A percentile compares a stretch with the other conserved stretches of the same genome.
phyloP scores from a whole-genome alignment of 2,888 invertebrate genomes.

The Ditylenchus weischeri region DNA sequence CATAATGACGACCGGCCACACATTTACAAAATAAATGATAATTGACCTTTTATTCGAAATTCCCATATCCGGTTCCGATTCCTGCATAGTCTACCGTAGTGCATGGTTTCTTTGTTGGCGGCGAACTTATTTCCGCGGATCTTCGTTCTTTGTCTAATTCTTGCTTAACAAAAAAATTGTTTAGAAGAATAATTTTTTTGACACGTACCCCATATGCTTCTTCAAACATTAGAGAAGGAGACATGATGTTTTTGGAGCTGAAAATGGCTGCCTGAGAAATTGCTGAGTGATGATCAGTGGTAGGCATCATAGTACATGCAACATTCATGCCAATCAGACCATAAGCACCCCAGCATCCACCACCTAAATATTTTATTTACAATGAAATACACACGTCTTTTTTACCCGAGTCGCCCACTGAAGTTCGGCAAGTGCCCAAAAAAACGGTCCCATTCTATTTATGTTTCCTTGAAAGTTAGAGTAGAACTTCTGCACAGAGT shows the following conservation, averaged over 20 bases:
- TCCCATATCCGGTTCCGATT: constrained; percentile 21
- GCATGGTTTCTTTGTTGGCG: constrained; percentile 30
- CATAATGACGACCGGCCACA: too few relatives aligned
- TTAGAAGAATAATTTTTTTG: constrained; percentile 35
- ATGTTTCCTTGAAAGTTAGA: constrained; percentile 22
- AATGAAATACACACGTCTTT: constrained; percentile 32
- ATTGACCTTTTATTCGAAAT: neutral
- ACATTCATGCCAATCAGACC: constrained; percentile 36
- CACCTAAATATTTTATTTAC: constrained; percentile 38
- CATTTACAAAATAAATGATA: too few relatives aligned
- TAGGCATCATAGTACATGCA: constrained; percentile 35
- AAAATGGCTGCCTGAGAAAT: constrained; percentile 36
- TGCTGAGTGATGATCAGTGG: constrained; percentile 24
- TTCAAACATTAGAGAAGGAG: constrained; percentile 28
- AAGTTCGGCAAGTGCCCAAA: constrained; percentile 32
- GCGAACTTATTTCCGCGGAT: constrained; percentile 29
- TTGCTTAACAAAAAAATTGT: constrained; percentile 36
- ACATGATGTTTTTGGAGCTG: constrained; percentile 33
- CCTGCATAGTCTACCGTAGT: constrained; percentile 33
- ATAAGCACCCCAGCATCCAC: constrained; percentile 30
- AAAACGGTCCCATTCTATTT: constrained; percentile 32
- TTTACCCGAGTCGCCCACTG: constrained; percentile 38
- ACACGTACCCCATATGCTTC: constrained; percentile 32
- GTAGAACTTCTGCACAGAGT: constrained; percentile 28
- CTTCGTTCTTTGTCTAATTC: constrained; percentile 32